A percentile compares a stretch with the other conserved stretches of the same genome.
Evolutionary conservation across 2,113 vertebrate genomes (phyloP).

Genomic region (Pygathrix nemaeus): DNA sequence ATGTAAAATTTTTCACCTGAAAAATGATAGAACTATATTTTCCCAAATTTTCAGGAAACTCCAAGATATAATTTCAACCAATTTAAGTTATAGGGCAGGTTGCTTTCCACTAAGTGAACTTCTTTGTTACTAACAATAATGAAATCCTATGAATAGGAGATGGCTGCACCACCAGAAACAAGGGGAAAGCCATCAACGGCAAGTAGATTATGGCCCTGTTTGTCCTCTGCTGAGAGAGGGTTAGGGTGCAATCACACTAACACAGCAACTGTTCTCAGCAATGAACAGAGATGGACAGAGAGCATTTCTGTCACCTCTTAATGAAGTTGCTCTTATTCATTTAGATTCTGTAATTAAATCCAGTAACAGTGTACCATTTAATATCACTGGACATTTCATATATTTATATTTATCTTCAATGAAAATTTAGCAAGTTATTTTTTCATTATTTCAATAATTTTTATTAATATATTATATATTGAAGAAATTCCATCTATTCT

Average conservation of each 20-base stretch:
- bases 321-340: slow-evolving; percentile 2
- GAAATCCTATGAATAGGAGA: neutral
- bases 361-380: neutral
- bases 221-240: neutral
- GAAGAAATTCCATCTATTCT: neutral
- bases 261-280: neutral
- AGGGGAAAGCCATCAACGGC: neutral
- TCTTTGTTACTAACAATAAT: slow-evolving; percentile 42
- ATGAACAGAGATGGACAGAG: neutral
- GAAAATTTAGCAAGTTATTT: slow-evolving; percentile 11
- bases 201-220: neutral
- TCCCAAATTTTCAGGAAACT: neutral
- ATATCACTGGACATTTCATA: neutral
- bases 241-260: neutral
- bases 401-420: slow-evolving; percentile 13
- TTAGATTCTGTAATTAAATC: neutral
- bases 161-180: neutral
- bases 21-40: neutral
- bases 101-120: neutral
- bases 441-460: slow-evolving; percentile 22
- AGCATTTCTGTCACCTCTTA: slow-evolving; percentile 24
- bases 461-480: neutral
- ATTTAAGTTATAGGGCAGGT: neutral
- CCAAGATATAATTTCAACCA: neutral
- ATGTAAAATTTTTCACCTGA: neutral